These are phyloP conservation scores for Dipus sagitta DNA, from an alignment of 2,797 vertebrate genomes.

Conservation along the genomic window DNA sequence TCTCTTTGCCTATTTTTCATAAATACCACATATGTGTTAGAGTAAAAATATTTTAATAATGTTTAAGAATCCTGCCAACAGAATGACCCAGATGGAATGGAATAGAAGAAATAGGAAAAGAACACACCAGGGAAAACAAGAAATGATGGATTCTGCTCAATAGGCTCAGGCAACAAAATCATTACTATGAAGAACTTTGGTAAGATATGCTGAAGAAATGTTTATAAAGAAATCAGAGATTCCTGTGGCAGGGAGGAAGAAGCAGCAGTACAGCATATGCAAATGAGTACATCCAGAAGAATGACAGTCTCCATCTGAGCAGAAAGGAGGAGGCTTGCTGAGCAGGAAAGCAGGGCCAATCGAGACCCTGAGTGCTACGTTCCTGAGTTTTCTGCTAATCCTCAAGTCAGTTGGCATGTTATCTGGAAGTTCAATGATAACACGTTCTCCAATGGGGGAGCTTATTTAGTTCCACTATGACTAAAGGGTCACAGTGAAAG, in stretches of 20 bases:
- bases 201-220: background rate
- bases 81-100: conserved; percentile 28
- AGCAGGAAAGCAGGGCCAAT: background rate
- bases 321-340: background rate
- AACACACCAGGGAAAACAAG: background rate
- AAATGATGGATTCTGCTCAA: background rate
- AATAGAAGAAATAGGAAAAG: background rate
- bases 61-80: background rate
- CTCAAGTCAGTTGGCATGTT: conserved; percentile 10
- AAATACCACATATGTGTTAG: background rate
- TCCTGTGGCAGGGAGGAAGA: background rate
- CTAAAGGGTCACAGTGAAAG: conserved; percentile 33
- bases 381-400: conserved; percentile 8
- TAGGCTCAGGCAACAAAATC: background rate
- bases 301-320: background rate
- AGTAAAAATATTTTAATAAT: conserved; percentile 44
- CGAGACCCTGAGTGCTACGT: background rate
- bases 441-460: background rate
- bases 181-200: background rate
- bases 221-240: background rate
- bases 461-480: conserved; percentile 19
- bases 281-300: background rate
- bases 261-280: background rate
- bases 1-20: conserved; percentile 43
- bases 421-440: conserved; percentile 35